Evolutionary conservation across 2,113 vertebrate genomes (phyloP), one percentile per base, ranked within the genome.

Genomic region (Casuarius casuarius): DNA sequence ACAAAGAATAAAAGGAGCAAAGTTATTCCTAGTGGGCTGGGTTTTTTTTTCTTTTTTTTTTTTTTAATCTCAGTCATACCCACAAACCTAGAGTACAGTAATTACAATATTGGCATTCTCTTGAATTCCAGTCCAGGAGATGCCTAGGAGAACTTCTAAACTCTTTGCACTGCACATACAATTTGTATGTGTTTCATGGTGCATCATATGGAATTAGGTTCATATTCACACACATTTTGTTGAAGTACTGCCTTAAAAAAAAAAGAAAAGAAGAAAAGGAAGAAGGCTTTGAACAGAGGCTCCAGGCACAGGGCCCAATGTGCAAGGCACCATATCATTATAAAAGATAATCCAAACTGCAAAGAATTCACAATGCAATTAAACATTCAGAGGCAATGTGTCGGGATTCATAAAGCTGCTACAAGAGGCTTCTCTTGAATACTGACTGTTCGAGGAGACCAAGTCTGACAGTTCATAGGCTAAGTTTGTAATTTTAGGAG

Each of bases 1-100:
- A 94, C 84, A 92, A 94, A 94, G 84, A 94, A 94, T 84, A 82
- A 93, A 89, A 91, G 84, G n/a, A 92, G 84, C 15, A 67, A 71
- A 86, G 10, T 70, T 94, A 38, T 71, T 89, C 84, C 73, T 86
- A 56, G 48, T 46, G 92, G 90, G 62, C 80, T 79, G 33, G 31
- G 72, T 84, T 95, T 95, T 92, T 52, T 22, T 51, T 51, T 22
- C 21, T 84, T 94, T 95, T 92, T 52, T 84, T 95, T 95, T 92
- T 52, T 51, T 52, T 52, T 52, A 58, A 70, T 91, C 77, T 95
- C 81, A 52, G 71, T 28, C 58, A 83, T 42, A 84, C 33, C 15
- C 76, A 38, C 61, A 91, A 90, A 74, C 25, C 31, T 40, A 10
- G 12, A 74, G 54, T 28, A 31, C 17, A 4, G 2, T 40, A 80